Conservation (phyloP, 2,113 vertebrate genomes). For the Numida meleagris region DNA sequence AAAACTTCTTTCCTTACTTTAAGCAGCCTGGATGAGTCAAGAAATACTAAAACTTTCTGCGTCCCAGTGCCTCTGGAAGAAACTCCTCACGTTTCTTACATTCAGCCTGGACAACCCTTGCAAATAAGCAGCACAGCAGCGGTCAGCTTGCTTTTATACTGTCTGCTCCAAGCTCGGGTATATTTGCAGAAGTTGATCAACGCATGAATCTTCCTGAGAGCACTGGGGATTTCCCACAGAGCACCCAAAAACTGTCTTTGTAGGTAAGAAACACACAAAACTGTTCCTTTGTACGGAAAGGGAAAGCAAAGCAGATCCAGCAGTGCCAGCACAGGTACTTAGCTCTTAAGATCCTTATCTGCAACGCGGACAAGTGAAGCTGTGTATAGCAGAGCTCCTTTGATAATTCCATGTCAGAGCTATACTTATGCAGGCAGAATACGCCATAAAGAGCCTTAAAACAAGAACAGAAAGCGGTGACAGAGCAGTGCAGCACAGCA, state of each 20-base stretch:
- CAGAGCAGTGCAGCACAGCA: too few relatives aligned
- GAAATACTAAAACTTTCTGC: not conserved
- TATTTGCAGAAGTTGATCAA: not conserved
- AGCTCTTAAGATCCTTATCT: not conserved
- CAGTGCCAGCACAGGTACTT: not conserved
- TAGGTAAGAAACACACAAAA: not conserved
- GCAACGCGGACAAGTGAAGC: rapidly evolving
- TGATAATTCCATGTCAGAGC: not conserved
- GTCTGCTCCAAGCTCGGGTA: not conserved
- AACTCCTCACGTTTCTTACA: rapidly evolving
- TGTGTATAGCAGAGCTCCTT: not conserved
- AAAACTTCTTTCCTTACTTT: not conserved
- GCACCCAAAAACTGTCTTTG: not conserved
- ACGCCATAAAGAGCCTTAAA: not conserved
- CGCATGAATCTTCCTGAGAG: not conserved
- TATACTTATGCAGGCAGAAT: rapidly evolving
- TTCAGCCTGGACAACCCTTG: not conserved
- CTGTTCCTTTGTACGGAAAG: not conserved
- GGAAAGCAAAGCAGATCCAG: not conserved
- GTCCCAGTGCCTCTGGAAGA: not conserved
- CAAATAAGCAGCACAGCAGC: not conserved
- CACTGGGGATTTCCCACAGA: not conserved
- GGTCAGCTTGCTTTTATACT: not conserved
- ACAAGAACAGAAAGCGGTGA: not conserved
- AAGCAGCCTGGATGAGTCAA: not conserved